phyloP scores from a whole-genome alignment of 2,113 vertebrate species.

The Empidonax traillii region DNA sequence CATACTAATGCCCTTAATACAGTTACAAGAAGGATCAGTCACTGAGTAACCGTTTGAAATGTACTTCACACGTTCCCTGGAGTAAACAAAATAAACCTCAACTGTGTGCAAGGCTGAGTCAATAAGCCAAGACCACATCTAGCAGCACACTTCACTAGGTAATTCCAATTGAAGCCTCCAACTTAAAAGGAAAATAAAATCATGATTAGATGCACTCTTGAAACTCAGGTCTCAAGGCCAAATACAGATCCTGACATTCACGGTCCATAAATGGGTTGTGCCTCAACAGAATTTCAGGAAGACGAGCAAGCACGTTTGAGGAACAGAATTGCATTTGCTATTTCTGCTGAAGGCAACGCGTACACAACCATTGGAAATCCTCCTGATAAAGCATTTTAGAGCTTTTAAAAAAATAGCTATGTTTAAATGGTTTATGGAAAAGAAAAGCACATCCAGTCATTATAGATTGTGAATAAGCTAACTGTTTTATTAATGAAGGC shows the following conservation, averaged over 20 bases:
- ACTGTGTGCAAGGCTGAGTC: constrained; percentile 69
- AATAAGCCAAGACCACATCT: constrained; percentile 69
- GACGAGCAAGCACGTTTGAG: constrained; percentile 72
- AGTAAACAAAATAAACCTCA: constrained; percentile 74
- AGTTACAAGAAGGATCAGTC: constrained; percentile 73
- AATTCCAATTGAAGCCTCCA: constrained; percentile 66
- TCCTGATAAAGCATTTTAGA: constrained; percentile 64
- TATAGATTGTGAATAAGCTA: constrained; percentile 75
- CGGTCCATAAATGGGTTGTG: constrained; percentile 60
- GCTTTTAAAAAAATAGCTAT: constrained; percentile 63
- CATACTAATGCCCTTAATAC: constrained; percentile 80
- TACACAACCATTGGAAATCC: constrained; percentile 72
- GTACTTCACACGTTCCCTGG: constrained; percentile 70
- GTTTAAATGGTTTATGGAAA: constrained; percentile 67
- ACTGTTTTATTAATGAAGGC: constrained; percentile 80
- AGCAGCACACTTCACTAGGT: constrained; percentile 67
- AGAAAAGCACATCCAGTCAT: constrained; percentile 79
- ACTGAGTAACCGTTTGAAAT: constrained; percentile 74
- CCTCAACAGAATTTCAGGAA: constrained; percentile 79
- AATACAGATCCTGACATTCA: constrained; percentile 69
- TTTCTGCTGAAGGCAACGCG: constrained; percentile 79
- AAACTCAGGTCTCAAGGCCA: constrained; percentile 74
- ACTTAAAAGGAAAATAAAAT: constrained; percentile 49
- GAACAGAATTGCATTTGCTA: constrained; percentile 69
- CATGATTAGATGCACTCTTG: constrained; percentile 62